Evolutionary conservation across 2,797 vertebrate genomes (phyloP).

Genomic region (Protonibea diacanthus): DNA sequence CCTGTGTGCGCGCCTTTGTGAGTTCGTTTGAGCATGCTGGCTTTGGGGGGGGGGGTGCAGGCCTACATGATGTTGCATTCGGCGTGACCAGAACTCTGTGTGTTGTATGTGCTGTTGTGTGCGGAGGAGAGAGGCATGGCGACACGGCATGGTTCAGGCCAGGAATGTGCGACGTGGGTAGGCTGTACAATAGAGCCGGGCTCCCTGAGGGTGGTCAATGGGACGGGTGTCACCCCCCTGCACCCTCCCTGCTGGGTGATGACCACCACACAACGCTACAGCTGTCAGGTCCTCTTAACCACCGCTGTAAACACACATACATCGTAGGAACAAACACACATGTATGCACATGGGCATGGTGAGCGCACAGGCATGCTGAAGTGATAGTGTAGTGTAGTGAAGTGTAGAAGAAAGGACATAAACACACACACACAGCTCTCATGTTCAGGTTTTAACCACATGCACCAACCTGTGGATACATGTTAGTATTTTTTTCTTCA

Average conservation of each 20-base stretch:
- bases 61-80: slow-evolving; percentile 47
- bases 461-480: slow-evolving; percentile 10
- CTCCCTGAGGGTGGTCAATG: slow-evolving; percentile 81
- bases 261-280: slow-evolving; percentile 73
- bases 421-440: slow-evolving; percentile 14
- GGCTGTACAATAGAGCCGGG: slow-evolving; percentile 79
- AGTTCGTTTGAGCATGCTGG: slow-evolving; percentile 47
- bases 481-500: neutral
- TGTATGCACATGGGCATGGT: slow-evolving; percentile 5
- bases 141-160: slow-evolving; percentile 65
- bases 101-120: slow-evolving; percentile 60
- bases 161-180: slow-evolving; percentile 81
- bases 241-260: slow-evolving; percentile 79
- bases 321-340: slow-evolving; percentile 29
- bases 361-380: slow-evolving; percentile 4
- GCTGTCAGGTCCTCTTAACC: slow-evolving; percentile 82
- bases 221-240: slow-evolving; percentile 77
- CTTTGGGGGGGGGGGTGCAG: neutral
- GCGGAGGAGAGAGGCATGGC: slow-evolving; percentile 44
- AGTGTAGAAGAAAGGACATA: slow-evolving; percentile 10
- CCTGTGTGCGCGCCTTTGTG: slow-evolving; percentile 57
- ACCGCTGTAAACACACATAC: slow-evolving; percentile 58
- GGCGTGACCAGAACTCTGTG: slow-evolving; percentile 54
- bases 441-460: slow-evolving; percentile 10
- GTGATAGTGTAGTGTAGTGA: neutral